Conservation (phyloP, 2,797 vertebrate species). For the Anolis apletophallus region DNA sequence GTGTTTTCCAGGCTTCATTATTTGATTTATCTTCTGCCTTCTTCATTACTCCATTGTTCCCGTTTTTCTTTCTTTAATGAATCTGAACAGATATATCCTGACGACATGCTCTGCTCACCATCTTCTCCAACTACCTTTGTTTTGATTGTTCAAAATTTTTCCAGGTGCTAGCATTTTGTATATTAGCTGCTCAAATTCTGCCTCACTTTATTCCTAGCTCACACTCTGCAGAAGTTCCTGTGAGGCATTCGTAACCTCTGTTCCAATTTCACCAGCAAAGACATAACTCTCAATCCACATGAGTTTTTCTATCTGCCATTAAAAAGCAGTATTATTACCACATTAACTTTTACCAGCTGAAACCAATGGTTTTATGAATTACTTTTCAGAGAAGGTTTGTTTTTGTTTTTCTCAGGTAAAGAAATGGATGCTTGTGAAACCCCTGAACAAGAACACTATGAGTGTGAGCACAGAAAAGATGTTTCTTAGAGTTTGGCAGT, state of each 20-base stretch:
- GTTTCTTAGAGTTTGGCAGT: neutral
- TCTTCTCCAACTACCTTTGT: neutral
- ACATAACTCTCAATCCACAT: constrained; percentile 51
- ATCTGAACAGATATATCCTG: neutral
- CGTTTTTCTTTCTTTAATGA: neutral
- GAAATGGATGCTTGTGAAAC: neutral
- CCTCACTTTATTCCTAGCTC: constrained; percentile 25
- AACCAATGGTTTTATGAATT: constrained; percentile 36
- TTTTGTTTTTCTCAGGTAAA: neutral
- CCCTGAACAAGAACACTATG: neutral
- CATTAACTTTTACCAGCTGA: constrained; percentile 44
- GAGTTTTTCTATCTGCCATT: constrained; percentile 52
- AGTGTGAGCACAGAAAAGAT: neutral
- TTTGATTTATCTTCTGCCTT: constrained; percentile 21
- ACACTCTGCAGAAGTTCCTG: constrained; percentile 42
- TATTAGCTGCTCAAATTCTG: neutral
- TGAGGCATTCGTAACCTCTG: constrained; percentile 46
- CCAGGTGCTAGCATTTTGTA: constrained; percentile 37
- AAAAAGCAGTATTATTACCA: constrained; percentile 38
- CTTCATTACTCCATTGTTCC: constrained; percentile 1
- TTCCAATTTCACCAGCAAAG: constrained; percentile 48
- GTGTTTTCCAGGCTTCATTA: neutral
- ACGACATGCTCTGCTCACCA: neutral
- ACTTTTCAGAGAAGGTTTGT: neutral
- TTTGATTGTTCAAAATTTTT: neutral